Base-by-base conservation (phyloP, 2,113 vertebrate genomes). In the Platysternon megacephalum region DNA sequence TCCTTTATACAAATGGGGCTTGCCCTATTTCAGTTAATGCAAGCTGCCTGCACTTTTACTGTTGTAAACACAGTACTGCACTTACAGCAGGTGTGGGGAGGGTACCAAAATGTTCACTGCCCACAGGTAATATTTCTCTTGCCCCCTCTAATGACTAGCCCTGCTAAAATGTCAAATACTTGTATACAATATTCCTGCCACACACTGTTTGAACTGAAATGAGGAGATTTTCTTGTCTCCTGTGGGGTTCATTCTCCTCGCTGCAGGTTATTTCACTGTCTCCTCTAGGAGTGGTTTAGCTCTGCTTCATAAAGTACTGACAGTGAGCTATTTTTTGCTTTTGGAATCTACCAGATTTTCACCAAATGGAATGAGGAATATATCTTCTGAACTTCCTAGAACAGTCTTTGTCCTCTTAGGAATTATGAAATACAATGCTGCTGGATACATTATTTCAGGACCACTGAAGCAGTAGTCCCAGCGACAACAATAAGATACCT, bases 301-400 rank as follows among this genome's bases (percentile, higher is more conserved):
- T 90, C 56, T 84, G 28, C 76, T 35, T 53, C 91, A n/a, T 79
- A 86, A 88, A 96, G 93, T 78, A 94, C 28, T 42, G 85, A 88
- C 26, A 74, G 39, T 39, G 51, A 84, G 56, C 12, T 29, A 84
- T 87, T 94, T 95, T 96, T 92, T 61, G 85, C 87, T 95, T 48
- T 39, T 56, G 3, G 46, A 68, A n/a, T 82, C 13, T 61, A 39
- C 49, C 76, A 55, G 24, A 89, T 85, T 55, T 93, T 82, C 90
- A 94, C 19, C n/a, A 87, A 94, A 29, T 39, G 13, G 61, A 96
- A 78, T 61, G 68, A 94, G 68, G 68, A 85, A 53, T 26, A 9
- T 84, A 93, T 90, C 51, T 42, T 91, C 79, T 84, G 88, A 91
- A 94, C 46, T 58, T 51, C 21, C 42, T 74, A 39, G 9, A 5